Base-by-base conservation (phyloP, 1,140 invertebrate genomes). In the Callitettix versicolor region DNA sequence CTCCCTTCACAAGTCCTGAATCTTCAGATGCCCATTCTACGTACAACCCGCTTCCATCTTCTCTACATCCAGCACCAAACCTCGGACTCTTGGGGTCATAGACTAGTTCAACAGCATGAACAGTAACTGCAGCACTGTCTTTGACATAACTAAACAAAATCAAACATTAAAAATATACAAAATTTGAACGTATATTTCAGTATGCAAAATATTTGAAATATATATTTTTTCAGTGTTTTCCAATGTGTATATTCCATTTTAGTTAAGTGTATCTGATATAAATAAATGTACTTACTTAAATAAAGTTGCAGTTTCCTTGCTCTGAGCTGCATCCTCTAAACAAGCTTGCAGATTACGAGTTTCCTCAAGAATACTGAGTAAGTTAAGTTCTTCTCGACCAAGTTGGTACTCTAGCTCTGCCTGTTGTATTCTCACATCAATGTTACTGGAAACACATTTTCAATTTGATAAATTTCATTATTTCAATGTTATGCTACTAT, bases 381-480 rank as follows among this genome's bases (percentile, higher is more conserved):
- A 72, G 68, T 91, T 88, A 44, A 92, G 70, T 69, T 93, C 90
- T 67, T 93, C 90, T 17, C 88, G 75, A 0, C 89, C 89, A 33
- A 91, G 69, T 66, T 89, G 82, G 68, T 91, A 93, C 64, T 92
- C 88, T 57, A 92, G 68, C 69, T 93, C 90, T 0, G 90, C 90
- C 65, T 91, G 88, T 60, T 89, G 82, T 64, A 93, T 92, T 57
- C 88, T 75, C n/a, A 86, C 80, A 66, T 93, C 89, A 50, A 92
- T 91, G 66, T 91, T 91, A 63, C 88, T 91, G 69, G 14, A 58
- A 61, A 55, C 20, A 55, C 18, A 48, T n/a, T n/a, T n/a, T n/a
- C n/a, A n/a, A n/a, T n/a, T n/a, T n/a, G n/a, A n/a, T n/a, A 20
- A 20, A 46, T n/a, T n/a, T n/a, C n/a, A n/a, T n/a, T n/a, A n/a